Conservation (phyloP, 2,888 invertebrate genomes). For the Agrochola lota region DNA sequence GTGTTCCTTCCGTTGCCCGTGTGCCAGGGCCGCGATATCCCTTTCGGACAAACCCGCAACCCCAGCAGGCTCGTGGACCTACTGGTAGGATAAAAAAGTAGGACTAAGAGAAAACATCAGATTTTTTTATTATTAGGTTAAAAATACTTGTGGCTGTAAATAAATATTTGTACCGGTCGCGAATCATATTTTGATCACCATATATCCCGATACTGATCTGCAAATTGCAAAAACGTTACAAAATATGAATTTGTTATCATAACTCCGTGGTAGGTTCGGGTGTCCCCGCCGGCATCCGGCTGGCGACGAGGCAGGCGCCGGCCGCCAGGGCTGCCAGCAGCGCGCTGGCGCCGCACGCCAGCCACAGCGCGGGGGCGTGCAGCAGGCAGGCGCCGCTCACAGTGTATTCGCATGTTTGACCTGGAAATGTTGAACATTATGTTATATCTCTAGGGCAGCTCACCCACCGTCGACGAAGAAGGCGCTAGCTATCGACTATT, state of each 20-base stretch:
- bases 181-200: neutral
- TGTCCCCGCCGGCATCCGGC: slow-evolving; percentile 45
- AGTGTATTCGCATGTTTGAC: slow-evolving; percentile 77
- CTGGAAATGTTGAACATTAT: slow-evolving; percentile 65
- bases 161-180: no score
- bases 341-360: slow-evolving; percentile 72
- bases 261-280: slow-evolving; percentile 66
- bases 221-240: neutral
- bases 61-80: no score
- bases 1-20: no score
- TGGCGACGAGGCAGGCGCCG: slow-evolving; percentile 71
- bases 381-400: slow-evolving; percentile 75
- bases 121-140: no score
- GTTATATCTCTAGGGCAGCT: no score
- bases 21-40: no score
- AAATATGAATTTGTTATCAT: slow-evolving; percentile 18
- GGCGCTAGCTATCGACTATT: neutral
- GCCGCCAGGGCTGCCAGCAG: slow-evolving; percentile 73
- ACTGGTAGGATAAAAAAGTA: no score
- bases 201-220: neutral
- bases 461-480: neutral
- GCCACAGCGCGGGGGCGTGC: slow-evolving; percentile 76
- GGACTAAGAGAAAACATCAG: no score
- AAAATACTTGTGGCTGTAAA: no score
- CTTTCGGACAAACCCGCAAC: no score